phyloP scores from a whole-genome alignment of 2,888 invertebrate species.

The Artemia sinica region DNA sequence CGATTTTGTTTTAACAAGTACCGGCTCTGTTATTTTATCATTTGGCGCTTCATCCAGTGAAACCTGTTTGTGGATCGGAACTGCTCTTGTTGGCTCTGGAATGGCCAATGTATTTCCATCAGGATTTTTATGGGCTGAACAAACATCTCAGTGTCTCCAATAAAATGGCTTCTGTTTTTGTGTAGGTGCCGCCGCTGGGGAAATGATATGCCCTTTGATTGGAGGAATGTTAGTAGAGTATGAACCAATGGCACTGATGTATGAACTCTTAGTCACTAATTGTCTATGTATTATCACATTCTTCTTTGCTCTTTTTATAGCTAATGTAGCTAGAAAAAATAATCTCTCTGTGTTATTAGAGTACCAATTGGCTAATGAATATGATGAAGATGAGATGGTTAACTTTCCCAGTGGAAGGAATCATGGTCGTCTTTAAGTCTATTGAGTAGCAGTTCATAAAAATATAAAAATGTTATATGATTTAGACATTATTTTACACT shows the following conservation, averaged over 20 bases:
- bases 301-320: background rate
- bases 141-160: constrained; percentile 33
- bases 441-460: too few species aligned
- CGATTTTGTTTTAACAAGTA: constrained; percentile 29
- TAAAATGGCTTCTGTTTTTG: constrained; percentile 34
- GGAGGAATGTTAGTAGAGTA: constrained; percentile 6
- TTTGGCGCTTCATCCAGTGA: constrained; percentile 27
- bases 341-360: background rate
- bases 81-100: constrained; percentile 32
- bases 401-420: background rate
- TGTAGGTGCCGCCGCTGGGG: constrained; percentile 33
- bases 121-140: constrained; percentile 34
- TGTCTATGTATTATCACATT: constrained; percentile 1
- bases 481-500: too few species aligned
- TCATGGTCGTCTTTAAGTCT: too few species aligned
- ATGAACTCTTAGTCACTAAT: background rate
- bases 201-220: constrained; percentile 29
- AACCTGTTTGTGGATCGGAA: constrained; percentile 31
- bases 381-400: constrained; percentile 6
- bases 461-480: too few species aligned
- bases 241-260: background rate
- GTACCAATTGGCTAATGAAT: background rate
- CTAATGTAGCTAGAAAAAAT: too few species aligned
- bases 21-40: constrained; percentile 30
- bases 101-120: constrained; percentile 35